A percentile compares a stretch with the other conserved stretches of the same genome.
Evolutionary conservation across 2,113 vertebrate species (phyloP).

Genomic region (Machaerirhynchus nigripectus): DNA sequence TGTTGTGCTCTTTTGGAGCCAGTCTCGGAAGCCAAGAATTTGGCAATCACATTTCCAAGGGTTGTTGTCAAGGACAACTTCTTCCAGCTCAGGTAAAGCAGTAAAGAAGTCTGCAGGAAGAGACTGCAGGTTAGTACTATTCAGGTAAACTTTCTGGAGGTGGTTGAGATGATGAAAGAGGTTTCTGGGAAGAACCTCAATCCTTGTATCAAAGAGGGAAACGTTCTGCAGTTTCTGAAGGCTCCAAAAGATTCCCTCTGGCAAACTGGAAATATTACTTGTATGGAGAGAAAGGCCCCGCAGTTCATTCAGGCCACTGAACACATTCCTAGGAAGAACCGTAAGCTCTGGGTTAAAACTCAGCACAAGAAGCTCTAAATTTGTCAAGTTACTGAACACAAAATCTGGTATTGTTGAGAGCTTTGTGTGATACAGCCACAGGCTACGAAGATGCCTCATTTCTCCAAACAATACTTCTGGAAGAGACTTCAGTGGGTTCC

Average conservation of each 20-base stretch:
- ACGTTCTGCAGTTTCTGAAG: slow-evolving; percentile 69
- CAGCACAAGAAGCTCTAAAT: slow-evolving; percentile 73
- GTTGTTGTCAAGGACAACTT: slow-evolving; percentile 72
- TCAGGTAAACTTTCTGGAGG: slow-evolving; percentile 67
- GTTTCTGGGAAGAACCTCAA: slow-evolving; percentile 69
- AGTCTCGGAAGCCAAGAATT: slow-evolving; percentile 74
- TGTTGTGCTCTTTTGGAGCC: slow-evolving; percentile 72
- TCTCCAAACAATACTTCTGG: slow-evolving; percentile 84
- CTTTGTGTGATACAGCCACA: slow-evolving; percentile 80
- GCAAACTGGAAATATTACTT: slow-evolving; percentile 74
- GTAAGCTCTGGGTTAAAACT: slow-evolving; percentile 73
- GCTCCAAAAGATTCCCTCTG: slow-evolving; percentile 73
- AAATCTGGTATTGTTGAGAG: slow-evolving; percentile 81
- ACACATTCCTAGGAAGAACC: slow-evolving; percentile 74
- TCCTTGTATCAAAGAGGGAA: slow-evolving; percentile 69
- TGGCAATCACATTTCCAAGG: slow-evolving; percentile 83
- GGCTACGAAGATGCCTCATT: slow-evolving; percentile 75
- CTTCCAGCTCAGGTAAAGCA: slow-evolving; percentile 42
- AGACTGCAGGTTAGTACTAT: slow-evolving; percentile 57
- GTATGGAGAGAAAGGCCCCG: slow-evolving; percentile 72
- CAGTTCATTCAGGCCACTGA: slow-evolving; percentile 78
- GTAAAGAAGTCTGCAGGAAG: slow-evolving; percentile 64
- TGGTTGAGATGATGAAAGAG: slow-evolving; percentile 71
- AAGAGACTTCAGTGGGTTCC: slow-evolving; percentile 80
- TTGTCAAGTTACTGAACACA: slow-evolving; percentile 84